Evolutionary conservation across 64 coral and sea anemone species (phyloP).

Genomic region (Montipora cactus): DNA sequence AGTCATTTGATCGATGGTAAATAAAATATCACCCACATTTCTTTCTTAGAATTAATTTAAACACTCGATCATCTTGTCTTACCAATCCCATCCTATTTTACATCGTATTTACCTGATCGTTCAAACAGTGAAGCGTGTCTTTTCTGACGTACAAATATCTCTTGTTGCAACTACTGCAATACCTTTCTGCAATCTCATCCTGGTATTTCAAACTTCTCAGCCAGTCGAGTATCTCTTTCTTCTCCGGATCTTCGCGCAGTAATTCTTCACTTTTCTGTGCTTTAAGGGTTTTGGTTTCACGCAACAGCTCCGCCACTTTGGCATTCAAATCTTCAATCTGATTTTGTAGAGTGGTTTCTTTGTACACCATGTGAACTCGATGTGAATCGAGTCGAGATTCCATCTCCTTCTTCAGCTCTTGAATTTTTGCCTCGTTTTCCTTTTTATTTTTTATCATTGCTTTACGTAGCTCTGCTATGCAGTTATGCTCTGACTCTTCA

Average conservation of each 20-base stretch:
- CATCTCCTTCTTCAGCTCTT: slow-evolving; percentile 64
- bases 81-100: no score
- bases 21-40: not conserved
- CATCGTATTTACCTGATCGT: slow-evolving; percentile 61
- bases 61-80: no score
- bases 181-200: slow-evolving; percentile 89
- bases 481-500: slow-evolving; percentile 82
- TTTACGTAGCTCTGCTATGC: slow-evolving; percentile 79
- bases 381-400: slow-evolving; percentile 84
- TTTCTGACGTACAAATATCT: slow-evolving; percentile 85
- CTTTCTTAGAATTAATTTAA: no score
- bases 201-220: slow-evolving; percentile 89
- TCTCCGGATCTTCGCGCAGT: slow-evolving; percentile 59
- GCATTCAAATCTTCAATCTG: slow-evolving; percentile 90
- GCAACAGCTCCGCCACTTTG: slow-evolving; percentile 68
- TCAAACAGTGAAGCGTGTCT: slow-evolving; percentile 86
- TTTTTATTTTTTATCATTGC: slow-evolving; percentile 71
- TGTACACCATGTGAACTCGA: slow-evolving; percentile 93
- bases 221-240: slow-evolving; percentile 78
- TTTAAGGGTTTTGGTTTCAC: slow-evolving; percentile 72
- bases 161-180: slow-evolving; percentile 87
- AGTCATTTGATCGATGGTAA: not conserved
- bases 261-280: slow-evolving; percentile 64
- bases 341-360: slow-evolving; percentile 84
- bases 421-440: slow-evolving; percentile 24